Conservation (phyloP, 2,797 vertebrate species). For the Alauda arvensis region DNA sequence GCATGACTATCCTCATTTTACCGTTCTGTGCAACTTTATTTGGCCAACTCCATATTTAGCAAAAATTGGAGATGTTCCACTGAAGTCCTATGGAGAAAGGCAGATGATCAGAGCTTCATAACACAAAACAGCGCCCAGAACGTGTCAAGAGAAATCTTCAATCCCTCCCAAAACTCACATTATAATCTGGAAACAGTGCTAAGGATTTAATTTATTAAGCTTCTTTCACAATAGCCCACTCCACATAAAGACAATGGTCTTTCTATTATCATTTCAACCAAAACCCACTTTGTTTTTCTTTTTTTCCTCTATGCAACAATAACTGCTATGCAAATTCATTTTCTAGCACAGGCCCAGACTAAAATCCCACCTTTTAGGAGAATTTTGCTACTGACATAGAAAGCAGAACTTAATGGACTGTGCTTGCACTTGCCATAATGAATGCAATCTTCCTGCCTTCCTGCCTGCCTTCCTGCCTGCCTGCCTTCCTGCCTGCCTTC, state of each 20-base stretch:
- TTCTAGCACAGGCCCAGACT: not conserved
- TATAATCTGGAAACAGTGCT: not conserved
- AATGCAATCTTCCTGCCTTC: not conserved
- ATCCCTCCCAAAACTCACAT: not conserved
- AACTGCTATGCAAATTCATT: not conserved
- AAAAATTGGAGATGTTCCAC: not conserved
- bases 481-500: accelerated
- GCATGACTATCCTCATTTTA: not conserved
- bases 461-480: not conserved
- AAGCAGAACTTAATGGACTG: not conserved
- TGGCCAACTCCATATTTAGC: not conserved
- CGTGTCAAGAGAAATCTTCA: not conserved
- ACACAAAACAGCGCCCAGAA: not conserved
- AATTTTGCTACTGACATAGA: not conserved
- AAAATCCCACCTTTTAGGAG: not conserved
- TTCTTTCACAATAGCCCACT: not conserved
- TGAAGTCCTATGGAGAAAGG: not conserved
- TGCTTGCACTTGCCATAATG: not conserved
- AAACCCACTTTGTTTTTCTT: not conserved
- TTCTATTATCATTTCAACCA: not conserved
- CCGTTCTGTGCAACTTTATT: not conserved
- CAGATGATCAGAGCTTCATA: not conserved
- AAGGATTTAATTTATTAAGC: slow-evolving; percentile 6
- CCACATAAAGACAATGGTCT: not conserved
- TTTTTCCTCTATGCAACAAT: not conserved